Conservation (phyloP, 2,888 invertebrate species). For the Pammene aurita region DNA sequence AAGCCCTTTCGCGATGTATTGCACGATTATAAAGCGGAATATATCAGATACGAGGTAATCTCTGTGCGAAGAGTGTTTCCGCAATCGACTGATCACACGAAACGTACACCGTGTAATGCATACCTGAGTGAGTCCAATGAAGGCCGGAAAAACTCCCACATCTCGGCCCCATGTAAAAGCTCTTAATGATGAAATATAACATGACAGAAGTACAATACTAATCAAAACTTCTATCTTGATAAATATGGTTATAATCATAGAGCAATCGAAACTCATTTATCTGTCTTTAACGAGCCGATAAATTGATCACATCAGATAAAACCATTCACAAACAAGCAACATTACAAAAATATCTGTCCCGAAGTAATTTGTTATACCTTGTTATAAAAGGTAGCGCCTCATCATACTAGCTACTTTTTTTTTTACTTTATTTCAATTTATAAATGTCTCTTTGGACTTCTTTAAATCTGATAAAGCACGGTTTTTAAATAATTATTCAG, state of each 20-base stretch:
- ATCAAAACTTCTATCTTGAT: constrained; percentile 70
- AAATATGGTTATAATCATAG: constrained; percentile 73
- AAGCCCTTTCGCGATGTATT: constrained; percentile 65
- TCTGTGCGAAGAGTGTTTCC: constrained; percentile 63
- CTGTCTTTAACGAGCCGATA: constrained; percentile 75
- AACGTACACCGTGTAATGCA: constrained; percentile 42
- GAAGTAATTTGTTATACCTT: constrained; percentile 73
- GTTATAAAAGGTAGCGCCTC: constrained; percentile 70
- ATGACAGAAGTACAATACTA: constrained; percentile 66
- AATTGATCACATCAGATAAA: constrained; percentile 75
- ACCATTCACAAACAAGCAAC: constrained; percentile 70
- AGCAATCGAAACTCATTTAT: constrained; percentile 72
- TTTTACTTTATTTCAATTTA: constrained; percentile 59
- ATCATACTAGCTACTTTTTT: constrained; percentile 51
- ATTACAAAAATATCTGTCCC: constrained; percentile 74
- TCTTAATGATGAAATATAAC: constrained; percentile 47
- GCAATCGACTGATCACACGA: constrained; percentile 62
- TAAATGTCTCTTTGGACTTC: constrained; percentile 64
- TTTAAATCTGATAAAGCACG: constrained; percentile 68
- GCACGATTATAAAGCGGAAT: constrained; percentile 65
- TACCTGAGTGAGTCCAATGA: constrained; percentile 15
- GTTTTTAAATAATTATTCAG: constrained; percentile 68
- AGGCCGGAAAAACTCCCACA: constrained; percentile 13
- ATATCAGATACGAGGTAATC: constrained; percentile 64
- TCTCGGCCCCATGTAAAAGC: constrained; percentile 43